A percentile compares a stretch with the other conserved stretches of the same genome.
These are phyloP conservation scores for Montipora efflorescens DNA, from an alignment of 64 coral and sea anemone genomes.

Conservation along the genomic window DNA sequence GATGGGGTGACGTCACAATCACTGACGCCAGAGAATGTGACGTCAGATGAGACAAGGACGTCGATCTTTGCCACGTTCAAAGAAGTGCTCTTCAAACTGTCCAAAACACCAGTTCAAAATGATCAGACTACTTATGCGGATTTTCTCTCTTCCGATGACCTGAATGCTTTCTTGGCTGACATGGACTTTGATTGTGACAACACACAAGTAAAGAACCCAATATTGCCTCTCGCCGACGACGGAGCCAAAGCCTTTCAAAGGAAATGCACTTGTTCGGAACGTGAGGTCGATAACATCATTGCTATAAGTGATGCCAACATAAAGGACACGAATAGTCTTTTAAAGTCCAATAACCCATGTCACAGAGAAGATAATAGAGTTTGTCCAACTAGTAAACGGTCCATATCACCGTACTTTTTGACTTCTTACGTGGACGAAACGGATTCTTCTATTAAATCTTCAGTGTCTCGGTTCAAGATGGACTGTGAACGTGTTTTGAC, in stretches of 20 bases:
- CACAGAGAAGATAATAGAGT: neutral
- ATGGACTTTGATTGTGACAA: constrained; percentile 8
- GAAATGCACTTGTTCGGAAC: neutral
- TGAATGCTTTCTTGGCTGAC: constrained; percentile 35
- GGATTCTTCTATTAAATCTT: neutral
- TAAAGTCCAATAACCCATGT: too few relatives aligned
- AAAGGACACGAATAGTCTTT: neutral
- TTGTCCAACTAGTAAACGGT: neutral
- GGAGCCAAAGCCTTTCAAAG: neutral
- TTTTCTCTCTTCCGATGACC: constrained; percentile 29
- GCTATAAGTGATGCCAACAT: neutral
- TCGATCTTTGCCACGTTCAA: neutral
- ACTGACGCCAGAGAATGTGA: neutral
- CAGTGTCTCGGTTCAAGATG: neutral
- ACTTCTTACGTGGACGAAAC: neutral
- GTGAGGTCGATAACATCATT: neutral
- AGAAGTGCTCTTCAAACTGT: neutral
- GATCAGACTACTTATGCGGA: neutral
- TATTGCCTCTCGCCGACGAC: neutral
- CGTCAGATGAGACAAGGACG: neutral
- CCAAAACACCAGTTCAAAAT: neutral
- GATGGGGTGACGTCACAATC: too few relatives aligned
- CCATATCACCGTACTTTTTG: neutral
- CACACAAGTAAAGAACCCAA: neutral
- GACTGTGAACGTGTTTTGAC: neutral